phyloP scores from a whole-genome alignment of 2,113 vertebrate genomes.

The Psittacus erithacus region DNA sequence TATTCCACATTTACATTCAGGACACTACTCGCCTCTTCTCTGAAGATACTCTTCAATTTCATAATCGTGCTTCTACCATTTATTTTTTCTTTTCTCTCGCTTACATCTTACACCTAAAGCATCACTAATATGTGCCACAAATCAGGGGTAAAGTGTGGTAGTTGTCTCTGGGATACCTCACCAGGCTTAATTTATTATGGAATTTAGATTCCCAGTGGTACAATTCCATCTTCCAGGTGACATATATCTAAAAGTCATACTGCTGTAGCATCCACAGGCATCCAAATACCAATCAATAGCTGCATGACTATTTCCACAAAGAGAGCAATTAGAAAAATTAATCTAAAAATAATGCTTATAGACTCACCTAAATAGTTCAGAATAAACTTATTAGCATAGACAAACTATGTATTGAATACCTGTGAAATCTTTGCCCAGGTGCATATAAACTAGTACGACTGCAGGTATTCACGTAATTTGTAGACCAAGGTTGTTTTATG shows the following conservation, averaged over 20 bases:
- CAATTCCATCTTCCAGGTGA: neutral
- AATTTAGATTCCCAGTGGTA: neutral
- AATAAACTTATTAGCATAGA: neutral
- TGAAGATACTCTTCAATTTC: neutral
- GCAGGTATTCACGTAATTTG: slow-evolving; percentile 30
- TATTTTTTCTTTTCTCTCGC: neutral
- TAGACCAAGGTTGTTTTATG: slow-evolving; percentile 62
- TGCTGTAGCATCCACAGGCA: neutral
- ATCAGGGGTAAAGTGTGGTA: neutral
- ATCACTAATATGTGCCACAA: neutral
- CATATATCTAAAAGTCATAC: neutral
- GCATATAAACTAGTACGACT: neutral
- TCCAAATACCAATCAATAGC: neutral
- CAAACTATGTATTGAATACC: neutral
- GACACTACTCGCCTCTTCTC: neutral
- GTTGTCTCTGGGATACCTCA: neutral
- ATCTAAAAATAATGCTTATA: neutral
- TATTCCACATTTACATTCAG: neutral
- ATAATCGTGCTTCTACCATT: neutral
- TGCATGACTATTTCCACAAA: neutral
- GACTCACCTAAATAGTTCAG: neutral
- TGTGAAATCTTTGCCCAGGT: neutral
- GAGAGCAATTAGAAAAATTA: neutral
- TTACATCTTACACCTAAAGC: neutral
- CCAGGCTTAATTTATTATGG: neutral